Evolutionary conservation across 2,888 invertebrate species (phyloP).

Genomic region (Ligdia adustata): DNA sequence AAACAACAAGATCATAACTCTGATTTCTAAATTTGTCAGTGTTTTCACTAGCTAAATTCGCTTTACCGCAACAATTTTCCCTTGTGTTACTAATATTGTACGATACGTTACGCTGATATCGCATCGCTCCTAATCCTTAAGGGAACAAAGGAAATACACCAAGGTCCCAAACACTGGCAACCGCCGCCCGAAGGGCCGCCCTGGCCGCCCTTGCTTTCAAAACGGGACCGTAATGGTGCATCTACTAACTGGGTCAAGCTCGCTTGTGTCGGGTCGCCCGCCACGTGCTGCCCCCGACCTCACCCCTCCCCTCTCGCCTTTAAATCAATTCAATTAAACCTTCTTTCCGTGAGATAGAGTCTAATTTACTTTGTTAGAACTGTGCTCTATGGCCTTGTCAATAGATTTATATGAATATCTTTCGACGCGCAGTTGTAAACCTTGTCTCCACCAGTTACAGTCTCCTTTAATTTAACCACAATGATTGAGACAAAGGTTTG

Average conservation of each 20-base stretch:
- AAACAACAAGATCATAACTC: no score
- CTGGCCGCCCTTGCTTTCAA: conserved; percentile 68
- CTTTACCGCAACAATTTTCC: conserved; percentile 2
- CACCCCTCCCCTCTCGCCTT: conserved; percentile 29
- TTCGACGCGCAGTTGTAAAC: conserved; percentile 46
- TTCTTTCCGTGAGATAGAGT: conserved; percentile 43
- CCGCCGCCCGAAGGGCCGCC: conserved; percentile 65
- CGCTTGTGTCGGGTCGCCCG: conserved; percentile 67
- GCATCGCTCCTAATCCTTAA: conserved; percentile 21
- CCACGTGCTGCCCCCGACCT: conserved; percentile 66
- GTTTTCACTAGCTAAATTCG: background rate
- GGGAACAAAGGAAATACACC: conserved; percentile 45
- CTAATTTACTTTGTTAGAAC: conserved; percentile 44
- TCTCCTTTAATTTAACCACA: conserved; percentile 41
- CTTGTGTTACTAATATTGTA: background rate
- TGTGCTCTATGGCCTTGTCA: conserved; percentile 57
- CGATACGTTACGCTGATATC: background rate
- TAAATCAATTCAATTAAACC: conserved; percentile 42
- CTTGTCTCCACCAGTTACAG: conserved; percentile 47
- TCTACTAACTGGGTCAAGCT: conserved; percentile 80
- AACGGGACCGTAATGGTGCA: conserved; percentile 78
- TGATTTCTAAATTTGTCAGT: background rate
- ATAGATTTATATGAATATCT: conserved; percentile 48
- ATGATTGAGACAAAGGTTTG: conserved; percentile 49
- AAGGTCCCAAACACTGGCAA: conserved; percentile 45